phyloP scores from a whole-genome alignment of 2,113 vertebrate species.

The Clupea harengus region DNA sequence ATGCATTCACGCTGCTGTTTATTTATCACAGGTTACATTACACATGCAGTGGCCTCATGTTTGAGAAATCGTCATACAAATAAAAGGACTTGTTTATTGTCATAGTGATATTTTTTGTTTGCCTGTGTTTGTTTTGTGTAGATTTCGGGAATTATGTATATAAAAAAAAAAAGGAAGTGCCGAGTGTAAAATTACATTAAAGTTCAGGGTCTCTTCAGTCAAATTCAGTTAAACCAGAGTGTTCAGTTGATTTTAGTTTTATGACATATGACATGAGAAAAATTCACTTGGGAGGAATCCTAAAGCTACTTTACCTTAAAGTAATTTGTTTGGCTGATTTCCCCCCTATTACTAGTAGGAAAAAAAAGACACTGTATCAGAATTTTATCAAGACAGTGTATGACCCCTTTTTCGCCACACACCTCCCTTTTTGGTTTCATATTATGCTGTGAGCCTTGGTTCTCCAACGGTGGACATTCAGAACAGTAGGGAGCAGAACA shows the following conservation, averaged over 20 bases:
- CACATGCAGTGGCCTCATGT: not conserved
- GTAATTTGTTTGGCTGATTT: not conserved
- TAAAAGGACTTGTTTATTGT: not conserved
- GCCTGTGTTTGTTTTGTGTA: not conserved
- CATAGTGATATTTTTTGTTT: not conserved
- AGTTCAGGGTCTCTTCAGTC: not conserved
- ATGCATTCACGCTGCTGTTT: not conserved
- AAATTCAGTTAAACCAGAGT: not conserved
- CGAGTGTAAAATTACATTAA: not conserved
- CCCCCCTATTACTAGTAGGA: not conserved
- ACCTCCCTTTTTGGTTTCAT: not conserved
- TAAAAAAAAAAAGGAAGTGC: not conserved
- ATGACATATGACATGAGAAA: not conserved
- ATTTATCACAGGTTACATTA: not conserved
- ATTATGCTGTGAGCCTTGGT: not conserved
- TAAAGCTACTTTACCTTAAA: not conserved
- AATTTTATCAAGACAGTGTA: not conserved
- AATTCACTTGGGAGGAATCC: not conserved
- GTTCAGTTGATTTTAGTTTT: not conserved
- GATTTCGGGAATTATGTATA: not conserved
- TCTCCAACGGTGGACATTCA: constrained; percentile 14
- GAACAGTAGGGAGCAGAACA: constrained; percentile 20
- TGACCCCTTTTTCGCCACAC: not conserved
- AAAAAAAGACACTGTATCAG: not conserved
- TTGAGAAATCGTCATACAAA: not conserved